Conservation (phyloP, 2,888 invertebrate species). For the Liopterus haemorrhoidalis region DNA sequence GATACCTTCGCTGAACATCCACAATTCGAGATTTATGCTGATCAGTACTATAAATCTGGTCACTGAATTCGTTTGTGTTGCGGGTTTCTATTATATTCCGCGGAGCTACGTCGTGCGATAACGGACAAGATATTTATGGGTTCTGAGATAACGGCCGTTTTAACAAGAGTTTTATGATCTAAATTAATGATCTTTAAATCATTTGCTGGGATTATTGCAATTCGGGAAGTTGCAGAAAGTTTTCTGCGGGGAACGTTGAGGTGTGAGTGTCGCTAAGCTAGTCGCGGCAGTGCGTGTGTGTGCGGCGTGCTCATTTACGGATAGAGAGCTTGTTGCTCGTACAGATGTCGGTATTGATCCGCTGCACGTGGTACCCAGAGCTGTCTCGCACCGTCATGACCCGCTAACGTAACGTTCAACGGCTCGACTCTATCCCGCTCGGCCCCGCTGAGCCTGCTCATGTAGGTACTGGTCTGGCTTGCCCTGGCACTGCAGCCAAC, state of each 20-base stretch:
- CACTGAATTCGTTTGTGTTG: neutral
- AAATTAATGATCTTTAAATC: constrained; percentile 11
- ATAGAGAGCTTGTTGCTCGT: constrained; percentile 15
- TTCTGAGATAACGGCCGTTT: constrained; percentile 3
- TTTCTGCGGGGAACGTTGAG: too few relatives aligned
- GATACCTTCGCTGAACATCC: neutral
- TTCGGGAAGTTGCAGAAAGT: too few relatives aligned
- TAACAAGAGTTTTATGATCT: constrained; percentile 6
- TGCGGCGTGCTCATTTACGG: constrained; percentile 9
- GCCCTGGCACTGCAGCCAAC: neutral
- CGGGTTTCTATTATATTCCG: neutral
- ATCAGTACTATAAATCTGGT: constrained; percentile 9
- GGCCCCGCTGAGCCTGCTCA: neutral
- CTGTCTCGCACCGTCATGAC: neutral
- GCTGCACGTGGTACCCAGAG: neutral
- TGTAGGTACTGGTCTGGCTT: neutral
- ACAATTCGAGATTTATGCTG: constrained; percentile 3
- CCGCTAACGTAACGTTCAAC: constrained; percentile 2
- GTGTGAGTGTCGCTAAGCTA: neutral
- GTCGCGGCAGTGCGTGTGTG: neutral
- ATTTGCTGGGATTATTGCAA: too few relatives aligned
- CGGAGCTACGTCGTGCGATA: neutral
- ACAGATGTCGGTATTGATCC: constrained; percentile 9
- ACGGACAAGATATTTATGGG: neutral
- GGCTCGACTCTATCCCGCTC: neutral